Percentiles rank a stretch among this genome's conserved stretches.
These are phyloP conservation scores for Rhyacichthys aspro DNA, from an alignment of 2,797 vertebrate species.

Conservation along the genomic window DNA sequence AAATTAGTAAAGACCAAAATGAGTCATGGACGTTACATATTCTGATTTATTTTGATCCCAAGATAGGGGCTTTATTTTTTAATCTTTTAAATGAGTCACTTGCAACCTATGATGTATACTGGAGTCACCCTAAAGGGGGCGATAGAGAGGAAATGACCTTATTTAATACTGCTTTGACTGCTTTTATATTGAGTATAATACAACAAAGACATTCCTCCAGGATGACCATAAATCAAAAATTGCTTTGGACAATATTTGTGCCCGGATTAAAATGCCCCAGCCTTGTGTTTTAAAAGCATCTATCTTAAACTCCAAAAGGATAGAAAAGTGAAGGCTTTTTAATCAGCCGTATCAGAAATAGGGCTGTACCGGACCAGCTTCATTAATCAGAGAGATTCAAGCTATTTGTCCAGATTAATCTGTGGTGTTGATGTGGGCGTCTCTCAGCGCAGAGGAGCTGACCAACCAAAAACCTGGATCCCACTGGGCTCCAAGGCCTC, in stretches of 20 bases:
- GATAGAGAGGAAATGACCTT: too few species aligned
- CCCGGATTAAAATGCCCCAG: neutral
- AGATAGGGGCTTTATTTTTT: too few species aligned
- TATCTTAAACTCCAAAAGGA: neutral
- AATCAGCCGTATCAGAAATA: slow-evolving; percentile 28
- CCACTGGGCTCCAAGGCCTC: neutral
- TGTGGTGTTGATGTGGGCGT: too few species aligned
- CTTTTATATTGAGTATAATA: too few species aligned
- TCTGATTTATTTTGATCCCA: too few species aligned
- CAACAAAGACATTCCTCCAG: too few species aligned
- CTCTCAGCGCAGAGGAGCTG: slow-evolving; percentile 8
- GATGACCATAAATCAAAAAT: too few species aligned
- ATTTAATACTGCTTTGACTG: too few species aligned
- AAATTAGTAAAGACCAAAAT: slow-evolving; percentile 3
- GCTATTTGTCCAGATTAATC: slow-evolving; percentile 5
- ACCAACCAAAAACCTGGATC: slow-evolving; percentile 22
- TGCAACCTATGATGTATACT: too few species aligned
- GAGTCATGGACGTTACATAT: neutral
- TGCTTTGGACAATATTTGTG: too few species aligned
- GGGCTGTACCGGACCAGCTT: neutral
- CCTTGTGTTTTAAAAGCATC: neutral
- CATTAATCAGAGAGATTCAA: slow-evolving; percentile 24
- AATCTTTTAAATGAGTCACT: too few species aligned
- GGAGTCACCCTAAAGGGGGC: too few species aligned
- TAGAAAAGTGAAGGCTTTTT: neutral